phyloP scores from a whole-genome alignment of 2,888 invertebrate genomes.

The Diadromus collaris region DNA sequence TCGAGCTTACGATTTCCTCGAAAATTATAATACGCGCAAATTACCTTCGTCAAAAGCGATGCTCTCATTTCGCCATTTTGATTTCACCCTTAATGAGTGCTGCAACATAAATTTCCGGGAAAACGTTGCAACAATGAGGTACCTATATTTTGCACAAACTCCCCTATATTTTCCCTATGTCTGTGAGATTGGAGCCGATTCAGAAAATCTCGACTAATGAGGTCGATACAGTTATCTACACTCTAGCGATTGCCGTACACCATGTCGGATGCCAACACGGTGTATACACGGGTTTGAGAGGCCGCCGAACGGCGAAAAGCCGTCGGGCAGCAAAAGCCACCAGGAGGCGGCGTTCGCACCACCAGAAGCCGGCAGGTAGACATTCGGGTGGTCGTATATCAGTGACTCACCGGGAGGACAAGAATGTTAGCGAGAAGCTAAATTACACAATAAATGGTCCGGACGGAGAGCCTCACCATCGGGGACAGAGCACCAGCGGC shows the following conservation, averaged over 20 bases:
- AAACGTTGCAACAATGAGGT: no score
- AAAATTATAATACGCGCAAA: no score
- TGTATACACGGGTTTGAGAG: constrained; percentile 62
- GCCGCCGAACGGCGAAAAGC: constrained; percentile 39
- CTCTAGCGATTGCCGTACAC: constrained; percentile 3
- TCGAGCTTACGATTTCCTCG: no score
- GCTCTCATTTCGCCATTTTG: no score
- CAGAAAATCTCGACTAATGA: constrained; percentile 17
- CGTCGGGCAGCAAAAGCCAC: constrained; percentile 17
- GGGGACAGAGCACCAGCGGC: constrained; percentile 40
- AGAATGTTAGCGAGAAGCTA: constrained; percentile 66
- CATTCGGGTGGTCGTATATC: constrained; percentile 67
- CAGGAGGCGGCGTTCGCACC: constrained; percentile 40
- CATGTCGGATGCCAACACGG: constrained; percentile 63
- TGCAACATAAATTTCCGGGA: no score
- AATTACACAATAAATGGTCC: constrained; percentile 66
- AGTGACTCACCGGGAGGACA: constrained; percentile 60
- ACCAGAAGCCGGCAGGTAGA: constrained; percentile 65
- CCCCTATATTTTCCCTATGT: not conserved
- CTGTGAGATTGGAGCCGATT: not conserved
- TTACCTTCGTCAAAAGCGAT: no score
- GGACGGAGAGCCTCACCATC: constrained; percentile 34
- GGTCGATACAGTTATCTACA: constrained; percentile 29
- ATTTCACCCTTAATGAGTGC: no score
- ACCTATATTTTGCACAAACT: no score